phyloP scores from a whole-genome alignment of 2,888 invertebrate species.

The Therioaphis trifolii region DNA sequence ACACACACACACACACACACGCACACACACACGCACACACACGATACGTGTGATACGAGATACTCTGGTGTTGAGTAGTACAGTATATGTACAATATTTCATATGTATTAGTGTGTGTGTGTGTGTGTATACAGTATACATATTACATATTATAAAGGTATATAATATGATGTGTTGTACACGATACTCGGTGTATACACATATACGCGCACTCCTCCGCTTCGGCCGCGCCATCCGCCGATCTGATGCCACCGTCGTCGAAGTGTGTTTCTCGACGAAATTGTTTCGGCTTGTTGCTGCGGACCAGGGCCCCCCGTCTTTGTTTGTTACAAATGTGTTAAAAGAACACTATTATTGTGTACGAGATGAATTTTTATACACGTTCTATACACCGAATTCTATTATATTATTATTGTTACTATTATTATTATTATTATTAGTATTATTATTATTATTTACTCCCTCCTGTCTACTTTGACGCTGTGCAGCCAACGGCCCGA shows the following conservation, averaged over 20 bases:
- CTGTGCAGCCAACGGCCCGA: slow-evolving; percentile 33
- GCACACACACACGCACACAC: too few relatives aligned
- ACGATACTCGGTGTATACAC: too few relatives aligned
- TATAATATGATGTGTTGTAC: too few relatives aligned
- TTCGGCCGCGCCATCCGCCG: background rate
- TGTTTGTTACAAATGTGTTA: slow-evolving; percentile 59
- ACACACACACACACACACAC: too few relatives aligned
- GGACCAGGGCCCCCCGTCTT: slow-evolving; percentile 14
- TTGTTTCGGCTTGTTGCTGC: slow-evolving; percentile 56
- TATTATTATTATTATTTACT: slow-evolving; percentile 29
- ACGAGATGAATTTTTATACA: slow-evolving; percentile 57
- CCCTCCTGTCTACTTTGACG: background rate
- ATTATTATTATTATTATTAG: slow-evolving; percentile 5
- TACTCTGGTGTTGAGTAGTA: too few relatives aligned
- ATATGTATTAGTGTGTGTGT: background rate
- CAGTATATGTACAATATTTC: too few relatives aligned
- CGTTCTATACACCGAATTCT: slow-evolving; percentile 29
- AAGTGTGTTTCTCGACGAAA: slow-evolving; percentile 47
- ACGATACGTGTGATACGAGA: too few relatives aligned
- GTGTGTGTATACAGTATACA: too few relatives aligned
- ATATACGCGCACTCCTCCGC: slow-evolving; percentile 7
- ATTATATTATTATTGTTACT: slow-evolving; percentile 46
- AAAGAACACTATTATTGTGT: slow-evolving; percentile 55
- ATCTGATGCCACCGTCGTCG: too few relatives aligned
- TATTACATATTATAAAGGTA: too few relatives aligned